phyloP scores from a whole-genome alignment of 2,797 vertebrate species.

The Glyptemys insculpta region DNA sequence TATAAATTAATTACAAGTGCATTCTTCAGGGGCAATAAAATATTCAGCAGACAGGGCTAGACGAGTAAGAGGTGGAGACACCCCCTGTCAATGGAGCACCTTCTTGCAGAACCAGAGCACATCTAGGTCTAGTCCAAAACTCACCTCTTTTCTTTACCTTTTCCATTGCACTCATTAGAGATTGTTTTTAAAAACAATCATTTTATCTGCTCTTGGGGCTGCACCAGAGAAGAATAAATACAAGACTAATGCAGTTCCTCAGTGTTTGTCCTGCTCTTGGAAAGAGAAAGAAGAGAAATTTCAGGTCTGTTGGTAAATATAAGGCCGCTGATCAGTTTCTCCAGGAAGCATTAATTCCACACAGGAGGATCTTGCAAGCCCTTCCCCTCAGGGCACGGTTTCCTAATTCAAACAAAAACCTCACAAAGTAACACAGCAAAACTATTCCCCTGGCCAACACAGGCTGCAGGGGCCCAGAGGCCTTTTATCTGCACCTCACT shows the following conservation, averaged over 20 bases:
- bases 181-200: not conserved
- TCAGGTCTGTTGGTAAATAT: not conserved
- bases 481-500: not conserved
- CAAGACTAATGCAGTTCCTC: not conserved
- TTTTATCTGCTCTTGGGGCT: not conserved
- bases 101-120: conserved; percentile 36
- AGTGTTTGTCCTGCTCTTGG: not conserved
- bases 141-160: conserved; percentile 26
- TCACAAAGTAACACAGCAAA: not conserved
- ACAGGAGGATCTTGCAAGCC: not conserved
- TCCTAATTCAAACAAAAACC: not conserved
- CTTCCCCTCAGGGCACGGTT: not conserved
- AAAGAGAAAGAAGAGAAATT: not conserved
- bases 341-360: not conserved
- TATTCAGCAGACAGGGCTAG: conserved; percentile 52
- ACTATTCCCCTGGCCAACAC: not conserved
- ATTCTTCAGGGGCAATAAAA: conserved; percentile 64
- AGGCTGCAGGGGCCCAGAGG: not conserved
- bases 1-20: conserved; percentile 62
- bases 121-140: not conserved
- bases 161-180: not conserved
- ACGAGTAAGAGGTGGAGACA: fast-evolving
- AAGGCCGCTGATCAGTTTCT: not conserved
- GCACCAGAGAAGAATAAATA: not conserved
- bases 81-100: conserved; percentile 36